Evolutionary conservation across 1,140 invertebrate species (phyloP), one percentile per base, ranked within the genome.

Genomic region (Zaprionus lachaisei): DNA sequence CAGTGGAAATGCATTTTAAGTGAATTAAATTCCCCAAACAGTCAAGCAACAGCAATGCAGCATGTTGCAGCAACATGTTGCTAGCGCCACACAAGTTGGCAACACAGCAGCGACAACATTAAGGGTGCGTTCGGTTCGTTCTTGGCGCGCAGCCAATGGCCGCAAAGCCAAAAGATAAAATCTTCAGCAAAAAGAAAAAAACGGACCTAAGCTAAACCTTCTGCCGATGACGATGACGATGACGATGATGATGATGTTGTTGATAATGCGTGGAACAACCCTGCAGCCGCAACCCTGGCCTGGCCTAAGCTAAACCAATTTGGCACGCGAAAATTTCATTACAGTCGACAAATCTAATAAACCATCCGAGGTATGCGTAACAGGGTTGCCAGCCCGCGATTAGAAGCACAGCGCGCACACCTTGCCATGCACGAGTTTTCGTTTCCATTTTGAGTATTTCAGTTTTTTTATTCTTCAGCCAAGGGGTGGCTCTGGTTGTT

Each of bases 251-350:
- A 22, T 56, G 67, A 44, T 60, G 56, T 51, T 63, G 63, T 69
- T 60, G 70, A 66, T 80, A 66, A 66, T 65, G 75, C 37, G 63
- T 61, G 51, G 51, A 80, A 64, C 78, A 72, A 77, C 78, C 78
- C 78, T 77, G 78, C 47, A 72, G 84, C 81, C 84, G 55, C 81
- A 89, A 69, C 74, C 72, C 75, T 83, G 71, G 79, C 79, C 74
- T 64, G 14, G 51, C 17, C 58, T 60, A 70, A 80, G 79, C 77
- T 87, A 89, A 87, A 83, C 79, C 85, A 89, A 89, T 89, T 89
- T 89, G 69, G 85, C 77, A 79, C 77, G 85, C 85, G 84, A 84
- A 87, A 89, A 89, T 89, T 84, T 70, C 79, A 89, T 89, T 89
- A 89, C 81, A 81, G 85, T 62, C 62, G 68, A 81, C 78, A 77